Evolutionary conservation across 2,888 invertebrate genomes (phyloP), one percentile per base, ranked within the genome.

Genomic region (Aphodius sticticus): DNA sequence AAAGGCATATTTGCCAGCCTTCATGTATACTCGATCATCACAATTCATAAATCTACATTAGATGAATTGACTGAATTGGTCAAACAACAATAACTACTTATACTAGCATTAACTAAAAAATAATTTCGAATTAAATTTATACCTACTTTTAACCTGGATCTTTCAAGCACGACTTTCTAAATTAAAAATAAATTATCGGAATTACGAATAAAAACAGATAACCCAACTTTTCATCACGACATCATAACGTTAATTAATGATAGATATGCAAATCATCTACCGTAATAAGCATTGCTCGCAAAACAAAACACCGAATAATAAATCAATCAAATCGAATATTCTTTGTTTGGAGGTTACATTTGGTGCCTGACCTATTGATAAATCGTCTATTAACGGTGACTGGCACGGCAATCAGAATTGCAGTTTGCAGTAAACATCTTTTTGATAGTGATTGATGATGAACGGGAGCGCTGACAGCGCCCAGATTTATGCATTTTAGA

Each of bases 371-470:
- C 12, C 53, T 53, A 53, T 53, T 53, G 53, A 53, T 53, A 53
- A 53, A 53, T 53, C 53, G 53, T 53, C 53, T 53, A 53, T 53
- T 53, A 53, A 53, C 53, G 53, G 53, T 53, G 53, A 53, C 53
- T 53, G 53, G 53, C 53, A 53, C 53, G 53, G 53, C 53, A 53
- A 53, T 53, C 53, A 53, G 12, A 53, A 53, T 9, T 53, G 53
- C 53, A 53, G 53, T 53, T 2, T 53, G 53, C 53, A 53, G 53
- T 53, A 53, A 53, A 53, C 53, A 53, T 53, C 53, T 53, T 53
- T 53, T 12, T 53, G 53, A 53, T 53, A 12, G 53, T 53, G 53
- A 53, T 53, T 53, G 53, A 53, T 53, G 53, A 53, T 5, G 53
- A 53, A 9, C 53, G 53, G 53, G 53, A 53, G 9, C 53, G 53